Percentiles rank a stretch among this genome's conserved stretches.
Conservation (phyloP, 2,797 vertebrate species). For the Heliangelus exortis region DNA sequence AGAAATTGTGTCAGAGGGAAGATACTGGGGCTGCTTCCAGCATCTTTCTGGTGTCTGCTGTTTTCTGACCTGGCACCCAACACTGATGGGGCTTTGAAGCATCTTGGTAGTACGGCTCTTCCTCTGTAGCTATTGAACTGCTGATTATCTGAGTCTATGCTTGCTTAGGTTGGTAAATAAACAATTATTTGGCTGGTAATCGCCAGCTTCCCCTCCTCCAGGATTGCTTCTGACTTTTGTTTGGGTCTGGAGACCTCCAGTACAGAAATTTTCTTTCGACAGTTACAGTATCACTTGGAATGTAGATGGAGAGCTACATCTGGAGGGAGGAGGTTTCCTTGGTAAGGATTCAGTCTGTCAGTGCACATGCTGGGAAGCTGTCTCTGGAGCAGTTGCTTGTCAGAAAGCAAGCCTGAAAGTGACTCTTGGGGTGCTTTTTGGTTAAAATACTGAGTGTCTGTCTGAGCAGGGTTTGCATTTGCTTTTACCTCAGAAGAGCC, state of each 20-base stretch:
- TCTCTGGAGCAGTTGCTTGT: neutral
- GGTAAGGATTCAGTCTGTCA: neutral
- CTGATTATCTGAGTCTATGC: neutral
- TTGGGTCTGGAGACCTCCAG: neutral
- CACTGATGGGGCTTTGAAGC: neutral
- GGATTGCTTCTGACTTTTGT: neutral
- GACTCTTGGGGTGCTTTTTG: neutral
- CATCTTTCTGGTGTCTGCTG: neutral
- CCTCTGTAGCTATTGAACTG: neutral
- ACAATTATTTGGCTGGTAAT: neutral
- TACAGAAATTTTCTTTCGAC: neutral
- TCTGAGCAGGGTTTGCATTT: neutral
- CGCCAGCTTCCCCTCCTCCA: neutral
- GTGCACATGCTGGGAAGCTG: neutral
- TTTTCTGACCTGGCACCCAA: fast-evolving
- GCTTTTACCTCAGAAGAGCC: neutral
- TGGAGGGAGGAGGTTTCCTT: neutral
- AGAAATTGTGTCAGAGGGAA: neutral
- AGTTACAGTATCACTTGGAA: neutral
- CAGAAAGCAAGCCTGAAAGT: neutral
- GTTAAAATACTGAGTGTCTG: neutral
- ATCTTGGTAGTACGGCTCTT: neutral
- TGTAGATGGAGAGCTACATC: neutral
- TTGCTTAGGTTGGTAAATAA: constrained; percentile 7
- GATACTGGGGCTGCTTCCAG: neutral